Percentiles rank a stretch among this genome's conserved stretches.
phyloP scores from a whole-genome alignment of 2,888 invertebrate genomes.

The Bedellia somnulentella region DNA sequence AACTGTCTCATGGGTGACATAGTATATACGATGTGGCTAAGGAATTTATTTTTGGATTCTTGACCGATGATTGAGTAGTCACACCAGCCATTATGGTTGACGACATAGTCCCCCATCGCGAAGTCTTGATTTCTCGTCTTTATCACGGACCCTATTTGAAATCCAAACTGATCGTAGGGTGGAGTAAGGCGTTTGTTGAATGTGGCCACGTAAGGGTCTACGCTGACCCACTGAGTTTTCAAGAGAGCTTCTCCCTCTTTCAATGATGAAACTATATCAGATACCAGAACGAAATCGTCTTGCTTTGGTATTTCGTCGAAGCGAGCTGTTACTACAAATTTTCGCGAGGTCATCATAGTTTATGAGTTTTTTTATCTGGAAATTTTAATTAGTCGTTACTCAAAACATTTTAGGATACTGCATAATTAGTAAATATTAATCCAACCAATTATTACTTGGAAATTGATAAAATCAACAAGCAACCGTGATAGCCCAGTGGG shows the following conservation, averaged over 20 bases:
- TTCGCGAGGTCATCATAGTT: conserved; percentile 47
- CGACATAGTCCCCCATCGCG: conserved; percentile 54
- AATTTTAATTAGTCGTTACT: background rate
- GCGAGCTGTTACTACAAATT: conserved; percentile 45
- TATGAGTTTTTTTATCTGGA: background rate
- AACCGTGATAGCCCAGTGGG: too few relatives aligned
- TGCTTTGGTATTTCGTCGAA: conserved; percentile 54
- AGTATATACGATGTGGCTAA: too few relatives aligned
- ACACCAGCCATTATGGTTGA: conserved; percentile 64
- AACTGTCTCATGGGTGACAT: too few relatives aligned
- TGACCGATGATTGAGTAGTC: conserved; percentile 24
- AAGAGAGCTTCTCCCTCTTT: conserved; percentile 37
- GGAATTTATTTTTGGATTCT: background rate
- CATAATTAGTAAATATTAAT: too few relatives aligned
- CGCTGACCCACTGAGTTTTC: conserved; percentile 6
- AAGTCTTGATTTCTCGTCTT: conserved; percentile 57
- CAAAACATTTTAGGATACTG: background rate
- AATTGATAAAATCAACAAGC: too few relatives aligned
- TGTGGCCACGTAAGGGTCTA: conserved; percentile 7
- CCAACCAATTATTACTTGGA: too few relatives aligned
- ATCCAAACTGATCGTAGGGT: conserved; percentile 7
- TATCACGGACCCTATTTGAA: conserved; percentile 25
- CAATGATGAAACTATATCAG: conserved; percentile 53
- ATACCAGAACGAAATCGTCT: conserved; percentile 50
- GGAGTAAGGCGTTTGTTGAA: background rate